Evolutionary conservation across 1,140 invertebrate genomes (phyloP).

Genomic region (Anastatus disparis): DNA sequence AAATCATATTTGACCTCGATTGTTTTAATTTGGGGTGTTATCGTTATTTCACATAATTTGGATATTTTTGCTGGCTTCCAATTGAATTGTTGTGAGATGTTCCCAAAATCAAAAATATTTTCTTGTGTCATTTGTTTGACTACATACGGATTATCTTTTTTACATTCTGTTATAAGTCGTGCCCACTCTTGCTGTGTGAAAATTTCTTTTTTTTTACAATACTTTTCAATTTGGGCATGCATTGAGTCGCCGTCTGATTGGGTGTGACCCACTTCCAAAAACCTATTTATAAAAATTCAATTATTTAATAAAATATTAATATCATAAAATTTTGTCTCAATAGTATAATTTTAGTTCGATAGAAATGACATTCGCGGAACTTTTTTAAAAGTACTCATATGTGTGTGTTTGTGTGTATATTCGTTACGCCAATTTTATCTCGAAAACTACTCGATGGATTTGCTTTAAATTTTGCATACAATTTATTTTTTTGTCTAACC

Average conservation of each 20-base stretch:
- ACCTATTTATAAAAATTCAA: too few species aligned
- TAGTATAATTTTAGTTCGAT: too few species aligned
- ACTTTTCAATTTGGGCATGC: conserved; percentile 50
- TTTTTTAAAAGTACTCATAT: too few species aligned
- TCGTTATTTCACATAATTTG: not conserved
- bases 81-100: not conserved
- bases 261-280: conserved; percentile 42
- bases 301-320: too few species aligned
- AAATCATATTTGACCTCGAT: not conserved
- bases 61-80: not conserved
- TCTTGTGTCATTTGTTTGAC: not conserved
- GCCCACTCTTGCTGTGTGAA: conserved; percentile 28
- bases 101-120: not conserved
- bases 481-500: too few species aligned
- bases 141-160: not conserved
- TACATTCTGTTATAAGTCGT: not conserved
- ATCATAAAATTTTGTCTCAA: too few species aligned
- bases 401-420: too few species aligned
- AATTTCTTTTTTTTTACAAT: conserved; percentile 20
- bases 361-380: too few species aligned
- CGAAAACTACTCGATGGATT: too few species aligned
- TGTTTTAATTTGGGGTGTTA: not conserved
- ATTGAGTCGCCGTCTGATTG: conserved; percentile 51
- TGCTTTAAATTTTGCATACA: too few species aligned
- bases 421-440: too few species aligned